phyloP scores from a whole-genome alignment of 1,140 invertebrate species.

The Stenopsyche tienmushanensis region DNA sequence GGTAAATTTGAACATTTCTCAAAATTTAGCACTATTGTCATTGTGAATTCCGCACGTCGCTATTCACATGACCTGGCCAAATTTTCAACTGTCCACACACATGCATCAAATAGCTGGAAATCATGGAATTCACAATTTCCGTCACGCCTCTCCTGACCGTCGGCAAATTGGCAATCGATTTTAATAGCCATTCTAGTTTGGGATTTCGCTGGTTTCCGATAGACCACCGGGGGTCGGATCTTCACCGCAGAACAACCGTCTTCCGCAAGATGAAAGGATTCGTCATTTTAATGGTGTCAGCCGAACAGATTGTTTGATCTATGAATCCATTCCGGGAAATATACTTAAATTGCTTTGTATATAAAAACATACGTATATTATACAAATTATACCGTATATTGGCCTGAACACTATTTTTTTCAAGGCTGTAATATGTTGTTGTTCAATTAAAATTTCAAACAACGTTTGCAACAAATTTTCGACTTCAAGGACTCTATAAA shows the following conservation, averaged over 20 bases:
- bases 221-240: conserved; percentile 6
- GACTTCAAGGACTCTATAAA: too few species aligned
- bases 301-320: background rate
- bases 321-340: background rate
- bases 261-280: conserved; percentile 20
- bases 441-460: too few species aligned
- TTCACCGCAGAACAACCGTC: background rate
- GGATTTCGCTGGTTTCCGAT: conserved; percentile 27
- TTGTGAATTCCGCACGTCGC: too few species aligned
- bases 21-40: background rate
- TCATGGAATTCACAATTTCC: conserved; percentile 37
- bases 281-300: background rate
- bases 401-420: too few species aligned
- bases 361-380: too few species aligned
- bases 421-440: too few species aligned
- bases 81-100: too few species aligned
- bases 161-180: conserved; percentile 24
- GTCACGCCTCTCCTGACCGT: background rate
- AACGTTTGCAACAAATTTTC: too few species aligned
- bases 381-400: too few species aligned
- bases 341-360: too few species aligned
- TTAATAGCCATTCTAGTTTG: background rate
- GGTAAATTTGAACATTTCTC: conserved; percentile 28
- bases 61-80: too few species aligned
- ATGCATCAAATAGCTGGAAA: too few species aligned